These are phyloP conservation scores for Macrocentrus cingulum DNA, from an alignment of 1,140 invertebrate species.

Conservation along the genomic window DNA sequence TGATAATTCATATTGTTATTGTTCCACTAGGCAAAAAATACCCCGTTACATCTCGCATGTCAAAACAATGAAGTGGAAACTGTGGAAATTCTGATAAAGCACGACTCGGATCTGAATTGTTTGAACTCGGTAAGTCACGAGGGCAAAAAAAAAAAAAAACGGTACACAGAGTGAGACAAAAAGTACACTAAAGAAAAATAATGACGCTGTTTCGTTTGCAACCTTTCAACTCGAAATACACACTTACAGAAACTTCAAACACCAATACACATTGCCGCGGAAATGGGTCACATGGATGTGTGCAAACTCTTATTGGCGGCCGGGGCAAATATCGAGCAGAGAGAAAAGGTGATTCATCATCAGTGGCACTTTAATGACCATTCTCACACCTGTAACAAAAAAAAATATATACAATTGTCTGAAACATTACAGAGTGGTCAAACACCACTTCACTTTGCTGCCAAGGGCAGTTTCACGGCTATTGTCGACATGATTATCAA, in stretches of 20 bases:
- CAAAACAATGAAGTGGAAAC: slow-evolving; percentile 71
- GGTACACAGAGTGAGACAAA: neutral
- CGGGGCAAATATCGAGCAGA: slow-evolving; percentile 67
- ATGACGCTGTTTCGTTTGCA: slow-evolving; percentile 3
- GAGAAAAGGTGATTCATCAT: slow-evolving; percentile 62
- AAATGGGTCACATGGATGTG: slow-evolving; percentile 69
- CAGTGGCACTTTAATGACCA: slow-evolving; percentile 7
- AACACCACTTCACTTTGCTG: slow-evolving; percentile 72
- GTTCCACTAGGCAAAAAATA: slow-evolving; percentile 73
- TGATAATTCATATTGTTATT: too few relatives aligned
- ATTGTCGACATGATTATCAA: slow-evolving; percentile 84
- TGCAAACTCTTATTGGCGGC: slow-evolving; percentile 67
- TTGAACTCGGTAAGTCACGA: slow-evolving; percentile 69
- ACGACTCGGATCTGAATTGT: slow-evolving; percentile 71
- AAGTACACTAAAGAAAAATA: neutral
- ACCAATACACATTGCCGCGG: slow-evolving; percentile 70
- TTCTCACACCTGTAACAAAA: too few relatives aligned
- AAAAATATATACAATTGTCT: slow-evolving; percentile 13
- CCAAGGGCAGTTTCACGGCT: slow-evolving; percentile 78
- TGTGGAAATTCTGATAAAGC: slow-evolving; percentile 70
- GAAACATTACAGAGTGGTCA: slow-evolving; percentile 61
- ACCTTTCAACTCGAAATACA: slow-evolving; percentile 3
- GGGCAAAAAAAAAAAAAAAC: neutral
- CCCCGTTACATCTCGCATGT: slow-evolving; percentile 75
- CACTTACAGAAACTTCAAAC: slow-evolving; percentile 65